These are phyloP conservation scores for Muscicapa comitata DNA, from an alignment of 2,797 vertebrate genomes.

Conservation along the genomic window DNA sequence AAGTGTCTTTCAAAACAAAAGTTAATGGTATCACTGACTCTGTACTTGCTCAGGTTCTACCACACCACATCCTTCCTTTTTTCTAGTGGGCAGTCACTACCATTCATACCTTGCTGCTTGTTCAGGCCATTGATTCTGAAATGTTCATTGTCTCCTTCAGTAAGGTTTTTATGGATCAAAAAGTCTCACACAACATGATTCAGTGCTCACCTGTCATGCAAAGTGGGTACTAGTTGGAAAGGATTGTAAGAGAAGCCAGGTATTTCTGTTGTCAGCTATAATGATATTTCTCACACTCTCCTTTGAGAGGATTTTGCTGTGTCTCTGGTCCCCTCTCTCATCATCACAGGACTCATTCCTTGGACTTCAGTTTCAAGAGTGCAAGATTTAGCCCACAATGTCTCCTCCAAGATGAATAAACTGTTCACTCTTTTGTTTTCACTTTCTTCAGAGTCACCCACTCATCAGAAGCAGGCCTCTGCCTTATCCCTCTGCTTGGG, in stretches of 20 bases:
- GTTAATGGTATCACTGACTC: background rate
- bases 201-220: background rate
- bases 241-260: background rate
- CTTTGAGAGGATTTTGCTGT: background rate
- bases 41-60: background rate
- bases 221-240: background rate
- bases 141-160: background rate
- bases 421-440: background rate
- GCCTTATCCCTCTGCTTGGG: background rate
- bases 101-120: background rate
- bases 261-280: background rate
- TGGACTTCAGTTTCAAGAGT: background rate
- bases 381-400: background rate
- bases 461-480: background rate
- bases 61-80: background rate
- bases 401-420: background rate
- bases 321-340: background rate
- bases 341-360: background rate
- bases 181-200: background rate
- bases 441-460: background rate
- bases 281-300: background rate
- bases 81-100: background rate
- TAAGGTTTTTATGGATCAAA: background rate
- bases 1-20: background rate
- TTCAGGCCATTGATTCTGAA: background rate